Base-by-base conservation (phyloP, 53 echinoderm and acorn worm genomes). In the Arbacia lixula region DNA sequence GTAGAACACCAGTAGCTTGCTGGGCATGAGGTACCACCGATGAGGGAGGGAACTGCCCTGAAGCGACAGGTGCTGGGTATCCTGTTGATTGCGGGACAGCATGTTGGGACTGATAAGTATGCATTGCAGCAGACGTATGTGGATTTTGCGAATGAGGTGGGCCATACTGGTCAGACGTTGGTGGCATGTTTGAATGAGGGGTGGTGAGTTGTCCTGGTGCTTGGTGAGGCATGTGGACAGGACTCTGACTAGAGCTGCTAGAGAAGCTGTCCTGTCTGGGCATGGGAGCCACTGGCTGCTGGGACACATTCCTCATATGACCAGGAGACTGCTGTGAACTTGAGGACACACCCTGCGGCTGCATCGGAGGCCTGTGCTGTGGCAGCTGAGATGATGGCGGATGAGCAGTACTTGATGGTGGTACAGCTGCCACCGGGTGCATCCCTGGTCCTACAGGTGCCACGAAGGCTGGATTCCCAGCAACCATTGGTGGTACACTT, bases 201-300 rank as follows among this genome's bases (percentile, higher is more conserved):
- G n/a, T 27, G 27, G 31, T 36, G 20, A 5, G 19, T 66, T 28
- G 22, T 28, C 53, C 36, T 29, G 68, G 84, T 33, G 3, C 53
- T 53, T 51, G 69, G 6, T 51, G 69, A 10, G 71, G 71, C 8
- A 55, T 20, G 63, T 63, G 82, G 28, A 81, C 64, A 32, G 82
- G 82, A 81, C 82, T 81, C 43, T 81, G 82, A 32, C 82, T 81
- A 0, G 82, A 40, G 33, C 46, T 81, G 17, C 82, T 81, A 9
- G 82, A 81, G 43, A 81, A 81, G 43, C 82, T 81, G 62, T 81
- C 82, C 64, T 81, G 63, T 34, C 82, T 81, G 16, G 64, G 39
- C 82, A 81, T 81, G 8, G 62, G 29, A 19, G 82, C 32, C 25
- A 33, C 82, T 31, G 82, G 43, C 32, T 42, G 41, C 52, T 72